Evolutionary conservation across 2,113 vertebrate species (phyloP), one percentile per base, ranked within the genome.

Genomic region (Anoplopoma fimbria): DNA sequence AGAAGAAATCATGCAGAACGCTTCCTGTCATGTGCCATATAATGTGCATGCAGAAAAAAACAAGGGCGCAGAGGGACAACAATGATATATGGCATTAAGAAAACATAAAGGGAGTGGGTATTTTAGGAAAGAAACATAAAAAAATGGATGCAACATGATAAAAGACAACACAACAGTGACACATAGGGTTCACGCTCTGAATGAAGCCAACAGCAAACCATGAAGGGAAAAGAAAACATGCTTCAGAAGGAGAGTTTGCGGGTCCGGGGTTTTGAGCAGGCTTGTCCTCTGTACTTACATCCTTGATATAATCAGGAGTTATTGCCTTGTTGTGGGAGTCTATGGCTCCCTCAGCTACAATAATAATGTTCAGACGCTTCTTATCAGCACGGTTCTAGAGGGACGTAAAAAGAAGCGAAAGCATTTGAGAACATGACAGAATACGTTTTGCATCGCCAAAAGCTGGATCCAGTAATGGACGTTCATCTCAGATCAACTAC

Each of bases 271-370:
- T n/a, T n/a, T n/a, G 60, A 23, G 29, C 25, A 6, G 29, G 33
- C n/a, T 2, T 57, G 17, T 21, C n/a, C 67, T 10, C 40, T 25
- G 60, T 91, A 96, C 97, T 96, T 94, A 99, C 98, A 47, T 98
- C 95, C 88, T 98, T 99, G 90, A 99, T 95, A 78, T 95, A 95
- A 83, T 98, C 97, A 0, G 98, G 97, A 0, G 96, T 97, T 86
- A 99, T 97, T 29, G 96, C 77, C 58, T 95, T 96, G 92, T 98
- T 99, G 79, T 96, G 95, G 81, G 69, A 86, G 84, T 99, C 97
- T 72, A 99, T 97, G 87, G 98, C 98, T 47, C 96, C 96, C 72
- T 96, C 96, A 0, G 96, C 94, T 79, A 96, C 89, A 75, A 96
- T 96, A 70, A 96, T 95, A 88, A 96, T 96, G 94, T 96, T 96